These are phyloP conservation scores for Mola mola DNA, from an alignment of 2,113 vertebrate genomes.

Conservation along the genomic window DNA sequence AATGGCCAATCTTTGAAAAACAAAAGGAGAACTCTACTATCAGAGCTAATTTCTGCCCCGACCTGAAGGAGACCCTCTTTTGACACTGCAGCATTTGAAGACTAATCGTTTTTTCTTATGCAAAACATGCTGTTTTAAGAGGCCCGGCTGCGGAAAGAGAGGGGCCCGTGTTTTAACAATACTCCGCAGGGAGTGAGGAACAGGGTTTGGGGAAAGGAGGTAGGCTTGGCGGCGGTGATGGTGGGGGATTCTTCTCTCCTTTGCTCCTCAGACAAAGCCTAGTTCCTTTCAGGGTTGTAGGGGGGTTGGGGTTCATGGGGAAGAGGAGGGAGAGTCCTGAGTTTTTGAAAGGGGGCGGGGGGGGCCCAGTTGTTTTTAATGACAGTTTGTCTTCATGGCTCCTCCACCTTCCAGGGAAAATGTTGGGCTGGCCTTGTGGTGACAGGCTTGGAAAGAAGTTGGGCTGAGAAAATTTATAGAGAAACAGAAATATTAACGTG, in stretches of 20 bases:
- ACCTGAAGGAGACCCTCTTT: constrained; percentile 72
- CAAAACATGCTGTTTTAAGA: constrained; percentile 84
- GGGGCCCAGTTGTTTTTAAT: constrained; percentile 64
- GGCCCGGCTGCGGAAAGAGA: constrained; percentile 58
- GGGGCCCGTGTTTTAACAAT: constrained; percentile 83
- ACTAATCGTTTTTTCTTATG: constrained; percentile 86
- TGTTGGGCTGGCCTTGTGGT: constrained; percentile 34
- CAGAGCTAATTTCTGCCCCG: constrained; percentile 75
- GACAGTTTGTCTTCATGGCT: constrained; percentile 68
- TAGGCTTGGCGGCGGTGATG: constrained; percentile 13
- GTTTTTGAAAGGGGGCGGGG: constrained; percentile 75
- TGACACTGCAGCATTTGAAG: constrained; percentile 82
- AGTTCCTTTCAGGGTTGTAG: constrained; percentile 79
- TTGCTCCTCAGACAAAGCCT: constrained; percentile 80
- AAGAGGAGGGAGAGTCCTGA: constrained; percentile 64
- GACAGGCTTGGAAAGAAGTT: constrained; percentile 63
- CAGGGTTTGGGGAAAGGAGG: constrained; percentile 63
- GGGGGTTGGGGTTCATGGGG: constrained; percentile 56
- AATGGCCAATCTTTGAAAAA: constrained; percentile 75
- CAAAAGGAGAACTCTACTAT: constrained; percentile 72
- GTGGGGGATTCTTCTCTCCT: constrained; percentile 63
- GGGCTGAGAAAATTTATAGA: constrained; percentile 66
- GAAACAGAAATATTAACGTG: constrained; percentile 75
- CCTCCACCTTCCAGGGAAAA: constrained; percentile 56
- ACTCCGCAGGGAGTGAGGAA: constrained; percentile 82